Percentiles rank a stretch among this genome's conserved stretches.
These are phyloP conservation scores for Gobius niger DNA, from an alignment of 2,113 vertebrate genomes.

Conservation along the genomic window DNA sequence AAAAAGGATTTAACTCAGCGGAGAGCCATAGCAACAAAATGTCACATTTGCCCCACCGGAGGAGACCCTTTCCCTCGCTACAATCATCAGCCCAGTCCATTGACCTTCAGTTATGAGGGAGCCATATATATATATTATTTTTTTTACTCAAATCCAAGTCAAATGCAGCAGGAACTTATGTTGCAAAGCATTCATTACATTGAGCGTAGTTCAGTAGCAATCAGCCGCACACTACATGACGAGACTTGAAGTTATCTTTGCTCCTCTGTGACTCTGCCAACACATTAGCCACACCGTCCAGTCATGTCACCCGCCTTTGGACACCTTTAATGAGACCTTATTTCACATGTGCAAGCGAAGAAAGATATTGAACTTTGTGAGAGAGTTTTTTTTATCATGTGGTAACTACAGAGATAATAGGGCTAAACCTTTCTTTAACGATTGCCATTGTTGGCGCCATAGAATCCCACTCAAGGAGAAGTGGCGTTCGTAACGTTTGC, in stretches of 20 bases:
- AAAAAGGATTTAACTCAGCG: conserved; percentile 27
- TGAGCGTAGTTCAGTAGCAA: not conserved
- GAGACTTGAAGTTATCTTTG: not conserved
- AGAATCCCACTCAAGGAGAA: too few species aligned
- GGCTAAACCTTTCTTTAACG: too few species aligned
- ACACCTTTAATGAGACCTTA: too few species aligned
- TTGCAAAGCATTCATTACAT: not conserved
- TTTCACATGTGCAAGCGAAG: too few species aligned
- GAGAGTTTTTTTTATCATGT: too few species aligned
- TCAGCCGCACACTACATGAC: not conserved
- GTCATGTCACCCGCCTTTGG: too few species aligned
- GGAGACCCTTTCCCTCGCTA: conserved; percentile 17
- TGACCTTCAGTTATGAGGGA: conserved; percentile 17
- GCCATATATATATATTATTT: not conserved
- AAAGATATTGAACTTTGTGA: too few species aligned
- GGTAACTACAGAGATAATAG: too few species aligned
- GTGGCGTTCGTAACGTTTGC: too few species aligned
- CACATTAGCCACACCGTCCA: too few species aligned
- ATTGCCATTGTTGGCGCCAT: too few species aligned
- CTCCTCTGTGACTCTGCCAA: too few species aligned
- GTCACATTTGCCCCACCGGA: conserved; percentile 20
- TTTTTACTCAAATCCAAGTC: not conserved
- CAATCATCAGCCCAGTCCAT: conserved; percentile 32
- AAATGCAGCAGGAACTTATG: not conserved
- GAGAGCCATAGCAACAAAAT: conserved; percentile 18